phyloP scores from a whole-genome alignment of 1,140 invertebrate species.

The Philotrypesis tridentata region DNA sequence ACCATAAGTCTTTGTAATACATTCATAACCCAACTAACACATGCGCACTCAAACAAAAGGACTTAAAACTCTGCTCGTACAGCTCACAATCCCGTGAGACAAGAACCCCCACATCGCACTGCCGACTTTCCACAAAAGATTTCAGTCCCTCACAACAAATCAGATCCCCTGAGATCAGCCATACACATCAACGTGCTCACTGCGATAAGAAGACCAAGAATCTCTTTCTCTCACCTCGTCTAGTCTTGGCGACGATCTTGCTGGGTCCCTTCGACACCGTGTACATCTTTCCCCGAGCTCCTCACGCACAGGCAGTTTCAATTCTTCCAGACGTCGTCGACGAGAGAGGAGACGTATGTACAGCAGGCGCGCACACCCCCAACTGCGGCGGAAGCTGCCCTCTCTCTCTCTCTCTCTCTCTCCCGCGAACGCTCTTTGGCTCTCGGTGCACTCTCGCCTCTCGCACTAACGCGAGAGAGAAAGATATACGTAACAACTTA shows the following conservation, averaged over 20 bases:
- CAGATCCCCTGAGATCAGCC: background rate
- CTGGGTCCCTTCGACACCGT: constrained; percentile 88
- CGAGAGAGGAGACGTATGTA: background rate
- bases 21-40: background rate
- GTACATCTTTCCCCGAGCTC: constrained; percentile 79
- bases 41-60: background rate
- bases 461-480: background rate
- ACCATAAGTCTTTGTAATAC: background rate
- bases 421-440: background rate
- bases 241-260: constrained; percentile 89
- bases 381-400: constrained; percentile 1
- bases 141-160: too few relatives aligned
- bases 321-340: background rate
- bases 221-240: constrained; percentile 78
- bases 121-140: too few relatives aligned
- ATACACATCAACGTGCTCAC: background rate
- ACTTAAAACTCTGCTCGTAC: background rate
- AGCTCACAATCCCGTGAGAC: too few relatives aligned
- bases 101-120: too few relatives aligned
- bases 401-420: background rate
- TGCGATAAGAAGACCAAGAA: background rate
- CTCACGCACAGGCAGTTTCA: background rate
- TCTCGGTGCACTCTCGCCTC: background rate
- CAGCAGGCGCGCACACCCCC: background rate
- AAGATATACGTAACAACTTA: background rate